phyloP scores from a whole-genome alignment of 1,140 invertebrate genomes.

The Campoletis sonorensis region DNA sequence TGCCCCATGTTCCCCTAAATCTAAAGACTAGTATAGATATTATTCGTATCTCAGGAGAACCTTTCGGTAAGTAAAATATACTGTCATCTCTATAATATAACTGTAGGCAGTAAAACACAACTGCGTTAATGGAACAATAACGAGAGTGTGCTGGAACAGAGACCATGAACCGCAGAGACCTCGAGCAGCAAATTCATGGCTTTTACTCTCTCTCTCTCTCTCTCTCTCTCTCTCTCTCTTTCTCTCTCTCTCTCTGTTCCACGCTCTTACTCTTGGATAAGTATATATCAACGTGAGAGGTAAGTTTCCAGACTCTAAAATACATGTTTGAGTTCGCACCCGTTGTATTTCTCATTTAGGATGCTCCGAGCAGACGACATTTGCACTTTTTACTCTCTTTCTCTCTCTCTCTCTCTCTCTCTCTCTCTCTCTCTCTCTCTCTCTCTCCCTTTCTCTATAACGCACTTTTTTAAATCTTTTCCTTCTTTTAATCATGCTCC shows the following conservation, averaged over 20 bases:
- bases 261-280: not conserved
- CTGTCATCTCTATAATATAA: not conserved
- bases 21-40: not conserved
- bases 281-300: conserved; percentile 1
- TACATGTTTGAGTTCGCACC: conserved; percentile 26
- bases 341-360: conserved; percentile 35
- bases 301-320: conserved; percentile 39
- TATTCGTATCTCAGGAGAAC: conserved; percentile 17
- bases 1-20: too few species aligned
- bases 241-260: not conserved
- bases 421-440: not conserved
- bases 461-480: not conserved
- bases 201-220: conserved; percentile 10
- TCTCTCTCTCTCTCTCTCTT: not conserved
- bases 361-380: conserved; percentile 12
- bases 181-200: conserved; percentile 26
- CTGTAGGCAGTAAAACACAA: conserved; percentile 12
- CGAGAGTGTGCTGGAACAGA: conserved; percentile 36
- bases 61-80: conserved; percentile 43
- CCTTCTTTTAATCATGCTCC: too few species aligned
- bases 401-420: not conserved
- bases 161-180: conserved; percentile 13
- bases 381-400: not conserved
- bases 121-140: conserved; percentile 44
- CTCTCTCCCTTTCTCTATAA: not conserved